Percentiles rank a stretch among this genome's conserved stretches.
Evolutionary conservation across 2,888 invertebrate species (phyloP).

Genomic region (Hypselothyrea guttata): DNA sequence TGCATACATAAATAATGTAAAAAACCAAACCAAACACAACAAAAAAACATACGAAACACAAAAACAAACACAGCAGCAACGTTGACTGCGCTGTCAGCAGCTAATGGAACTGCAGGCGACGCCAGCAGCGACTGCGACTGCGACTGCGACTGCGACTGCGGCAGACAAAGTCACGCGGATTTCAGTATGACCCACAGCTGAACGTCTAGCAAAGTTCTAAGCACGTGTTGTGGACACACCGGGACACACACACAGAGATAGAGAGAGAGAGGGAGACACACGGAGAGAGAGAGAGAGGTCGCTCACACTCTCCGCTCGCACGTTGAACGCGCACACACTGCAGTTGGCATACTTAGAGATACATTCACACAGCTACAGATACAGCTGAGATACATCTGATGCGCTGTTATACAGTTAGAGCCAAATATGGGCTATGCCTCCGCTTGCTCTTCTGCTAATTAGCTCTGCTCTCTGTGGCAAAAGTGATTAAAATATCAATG

Average conservation of each 20-base stretch:
- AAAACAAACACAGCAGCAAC: slow-evolving; percentile 8
- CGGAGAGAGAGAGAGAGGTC: slow-evolving; percentile 37
- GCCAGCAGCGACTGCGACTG: slow-evolving; percentile 6
- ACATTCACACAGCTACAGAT: slow-evolving; percentile 25
- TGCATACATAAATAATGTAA: slow-evolving; percentile 20
- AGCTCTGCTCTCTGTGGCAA: slow-evolving; percentile 32
- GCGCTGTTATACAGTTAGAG: slow-evolving; percentile 27
- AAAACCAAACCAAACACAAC: slow-evolving; percentile 1
- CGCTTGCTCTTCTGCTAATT: not conserved
- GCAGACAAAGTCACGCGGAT: slow-evolving; percentile 81
- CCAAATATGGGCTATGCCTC: slow-evolving; percentile 3
- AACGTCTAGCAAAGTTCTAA: slow-evolving; percentile 80
- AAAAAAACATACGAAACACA: slow-evolving; percentile 12
- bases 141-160: slow-evolving; percentile 4
- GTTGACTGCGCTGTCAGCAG: slow-evolving; percentile 29
- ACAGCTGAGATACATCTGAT: slow-evolving; percentile 3
- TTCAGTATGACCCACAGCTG: slow-evolving; percentile 81
- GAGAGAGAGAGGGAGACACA: slow-evolving; percentile 36
- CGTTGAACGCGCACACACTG: slow-evolving; percentile 55
- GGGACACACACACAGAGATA: slow-evolving; percentile 38
- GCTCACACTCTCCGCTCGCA: slow-evolving; percentile 40
- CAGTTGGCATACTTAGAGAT: slow-evolving; percentile 59
- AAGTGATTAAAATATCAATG: slow-evolving; percentile 55
- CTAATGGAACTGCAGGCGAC: slow-evolving; percentile 23
- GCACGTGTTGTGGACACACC: slow-evolving; percentile 80